phyloP scores from a whole-genome alignment of 37 sponge, comb jelly and placozoan genomes.

The Aplysina aerophoba region DNA sequence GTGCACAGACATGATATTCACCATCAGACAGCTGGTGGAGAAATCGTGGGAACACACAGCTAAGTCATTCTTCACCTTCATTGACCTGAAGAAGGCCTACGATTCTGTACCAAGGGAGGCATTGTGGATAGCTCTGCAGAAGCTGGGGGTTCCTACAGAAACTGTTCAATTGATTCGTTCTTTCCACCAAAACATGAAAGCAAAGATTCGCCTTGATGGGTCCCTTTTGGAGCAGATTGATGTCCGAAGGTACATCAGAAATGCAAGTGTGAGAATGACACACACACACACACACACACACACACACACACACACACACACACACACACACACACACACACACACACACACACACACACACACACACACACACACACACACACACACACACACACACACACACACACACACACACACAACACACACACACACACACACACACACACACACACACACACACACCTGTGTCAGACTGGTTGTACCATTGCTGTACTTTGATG shows the following conservation, averaged over 20 bases:
- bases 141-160: constrained; percentile 22
- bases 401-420: too few relatives aligned
- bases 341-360: not conserved
- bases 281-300: too few relatives aligned
- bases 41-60: constrained; percentile 24
- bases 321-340: not conserved
- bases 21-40: constrained; percentile 23
- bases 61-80: constrained; percentile 5
- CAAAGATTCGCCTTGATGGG: not conserved
- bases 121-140: constrained; percentile 26
- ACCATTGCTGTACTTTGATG: too few relatives aligned
- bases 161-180: not conserved
- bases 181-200: constrained; percentile 7
- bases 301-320: too few relatives aligned
- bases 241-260: too few relatives aligned
- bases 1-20: constrained; percentile 9
- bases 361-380: not conserved
- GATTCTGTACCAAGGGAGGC: constrained; percentile 18
- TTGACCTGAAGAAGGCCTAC: constrained; percentile 16
- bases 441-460: too few relatives aligned
- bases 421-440: too few relatives aligned
- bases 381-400: not conserved
- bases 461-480: not conserved
- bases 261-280: too few relatives aligned
- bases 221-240: not conserved